A percentile compares a stretch with the other conserved stretches of the same genome.
Conservation (phyloP, 2,888 invertebrate genomes). For the Gari tellinella region DNA sequence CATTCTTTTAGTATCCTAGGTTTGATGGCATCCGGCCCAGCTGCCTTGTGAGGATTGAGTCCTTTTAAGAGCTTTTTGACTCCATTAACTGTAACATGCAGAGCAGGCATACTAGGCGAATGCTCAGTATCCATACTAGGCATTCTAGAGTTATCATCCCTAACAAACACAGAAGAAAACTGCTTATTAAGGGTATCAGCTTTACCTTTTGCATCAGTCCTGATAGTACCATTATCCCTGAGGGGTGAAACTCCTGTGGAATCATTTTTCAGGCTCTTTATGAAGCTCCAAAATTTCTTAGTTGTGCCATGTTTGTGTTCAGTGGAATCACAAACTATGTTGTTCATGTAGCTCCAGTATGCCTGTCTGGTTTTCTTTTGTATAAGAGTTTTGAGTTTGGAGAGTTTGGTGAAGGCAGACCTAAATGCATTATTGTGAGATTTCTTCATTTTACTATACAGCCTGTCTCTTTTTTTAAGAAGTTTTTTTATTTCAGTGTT, state of each 20-base stretch:
- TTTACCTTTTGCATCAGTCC: too few species aligned
- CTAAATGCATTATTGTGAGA: too few species aligned
- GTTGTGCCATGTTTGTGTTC: slow-evolving; percentile 8
- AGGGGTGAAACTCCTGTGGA: slow-evolving; percentile 11
- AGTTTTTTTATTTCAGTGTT: slow-evolving; percentile 2
- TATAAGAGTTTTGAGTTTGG: neutral
- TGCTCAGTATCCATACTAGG: too few species aligned
- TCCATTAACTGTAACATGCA: too few species aligned
- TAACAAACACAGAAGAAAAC: too few species aligned
- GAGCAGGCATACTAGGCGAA: too few species aligned
- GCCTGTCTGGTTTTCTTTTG: slow-evolving; percentile 2
- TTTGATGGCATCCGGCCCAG: too few species aligned
- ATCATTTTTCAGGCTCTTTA: slow-evolving; percentile 8
- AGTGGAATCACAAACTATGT: neutral
- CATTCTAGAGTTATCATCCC: too few species aligned
- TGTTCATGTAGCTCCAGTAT: slow-evolving; percentile 5
- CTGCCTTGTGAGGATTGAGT: too few species aligned
- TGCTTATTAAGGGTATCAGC: too few species aligned
- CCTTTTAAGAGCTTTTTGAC: too few species aligned
- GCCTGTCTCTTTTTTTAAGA: slow-evolving; percentile 11
- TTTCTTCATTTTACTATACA: neutral
- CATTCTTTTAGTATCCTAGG: too few species aligned
- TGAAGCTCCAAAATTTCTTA: slow-evolving; percentile 5
- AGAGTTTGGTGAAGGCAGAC: neutral
- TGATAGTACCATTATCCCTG: neutral